Conservation (phyloP, 2,888 invertebrate species). For the Phlogophora meticulosa region DNA sequence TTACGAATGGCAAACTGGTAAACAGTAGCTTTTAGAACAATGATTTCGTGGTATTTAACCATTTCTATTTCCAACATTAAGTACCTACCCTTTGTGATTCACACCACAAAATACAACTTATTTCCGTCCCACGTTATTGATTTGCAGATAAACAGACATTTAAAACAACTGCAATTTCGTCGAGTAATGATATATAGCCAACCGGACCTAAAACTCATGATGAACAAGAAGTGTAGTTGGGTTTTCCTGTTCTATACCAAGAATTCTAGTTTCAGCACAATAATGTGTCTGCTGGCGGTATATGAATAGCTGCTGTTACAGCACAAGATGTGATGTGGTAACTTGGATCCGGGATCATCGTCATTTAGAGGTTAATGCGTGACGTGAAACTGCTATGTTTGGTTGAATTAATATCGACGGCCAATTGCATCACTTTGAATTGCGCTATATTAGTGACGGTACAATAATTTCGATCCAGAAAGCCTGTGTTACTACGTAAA, state of each 20-base stretch:
- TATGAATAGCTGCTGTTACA: not conserved
- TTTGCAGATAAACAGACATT: conserved; percentile 19
- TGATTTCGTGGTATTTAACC: conserved; percentile 9
- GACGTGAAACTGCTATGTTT: not conserved
- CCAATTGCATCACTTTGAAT: no score
- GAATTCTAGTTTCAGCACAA: not conserved
- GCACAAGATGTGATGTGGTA: not conserved
- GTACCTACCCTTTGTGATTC: conserved; percentile 20
- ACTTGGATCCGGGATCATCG: not conserved
- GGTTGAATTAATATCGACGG: no score
- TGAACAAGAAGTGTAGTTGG: conserved; percentile 19
- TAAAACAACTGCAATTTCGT: conserved; percentile 13
- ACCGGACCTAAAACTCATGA: conserved; percentile 8
- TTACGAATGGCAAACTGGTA: conserved; percentile 22
- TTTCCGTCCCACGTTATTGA: conserved; percentile 22
- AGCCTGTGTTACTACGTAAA: conserved; percentile 14
- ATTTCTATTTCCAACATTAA: conserved; percentile 27
- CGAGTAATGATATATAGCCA: conserved; percentile 7
- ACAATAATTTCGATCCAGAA: no score
- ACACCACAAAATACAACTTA: conserved; percentile 22
- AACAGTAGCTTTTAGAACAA: conserved; percentile 19
- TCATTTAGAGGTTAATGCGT: not conserved
- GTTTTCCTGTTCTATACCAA: conserved; percentile 29
- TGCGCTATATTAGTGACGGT: no score
- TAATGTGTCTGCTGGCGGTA: not conserved